Base-by-base conservation (phyloP, 2,888 invertebrate species). In the Eutolmus rufibarbis region DNA sequence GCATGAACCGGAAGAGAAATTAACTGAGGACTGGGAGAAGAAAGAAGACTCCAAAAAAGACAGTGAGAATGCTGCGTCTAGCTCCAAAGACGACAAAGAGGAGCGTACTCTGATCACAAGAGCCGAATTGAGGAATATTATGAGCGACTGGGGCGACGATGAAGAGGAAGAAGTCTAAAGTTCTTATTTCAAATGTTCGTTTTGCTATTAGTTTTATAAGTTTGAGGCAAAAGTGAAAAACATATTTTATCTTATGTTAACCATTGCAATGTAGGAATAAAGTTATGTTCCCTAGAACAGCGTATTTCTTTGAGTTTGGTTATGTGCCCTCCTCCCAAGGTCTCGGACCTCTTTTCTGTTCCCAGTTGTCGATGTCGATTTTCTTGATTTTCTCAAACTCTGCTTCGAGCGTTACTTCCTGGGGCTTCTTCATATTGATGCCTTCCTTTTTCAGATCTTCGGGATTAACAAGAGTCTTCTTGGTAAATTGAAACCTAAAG, bases 281-380 rank as follows among this genome's bases (percentile, higher is more conserved):
- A 40, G 12, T 1, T 7, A 23, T 40, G 78, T 78, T 78, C 78
- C 23, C 8, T 78, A 43, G 28, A 66, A 66, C 4, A 12, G 40
- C 0, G 1, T 40, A 28, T 4, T 66, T 12, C 2, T 23, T 66
- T 23, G 14, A 14, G 5, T 23, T 66, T 66, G 66, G 1, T 43
- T 66, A 66, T 8, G 57, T 66, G 19, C 1, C 37, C 37, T 95
- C 94, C 91, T 98, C 97, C 97, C 97, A 97, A 0, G 97, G 97
- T 86, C 98, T 93, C 5, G 97, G 96, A 0, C 97, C 97, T 90
- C 98, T 93, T 89, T 95, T 95, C 91, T 97, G 97, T 91, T 96
- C 95, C 98, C 98, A 98, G 90, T 95, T 94, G 89, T 97, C 96
- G 89, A 97, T 95, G 91, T 98, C 96, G 57, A 96, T 92, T 86